Evolutionary conservation across 2,113 vertebrate species (phyloP), one percentile per base, ranked within the genome.

Genomic region (Eretmochelys imbricata): DNA sequence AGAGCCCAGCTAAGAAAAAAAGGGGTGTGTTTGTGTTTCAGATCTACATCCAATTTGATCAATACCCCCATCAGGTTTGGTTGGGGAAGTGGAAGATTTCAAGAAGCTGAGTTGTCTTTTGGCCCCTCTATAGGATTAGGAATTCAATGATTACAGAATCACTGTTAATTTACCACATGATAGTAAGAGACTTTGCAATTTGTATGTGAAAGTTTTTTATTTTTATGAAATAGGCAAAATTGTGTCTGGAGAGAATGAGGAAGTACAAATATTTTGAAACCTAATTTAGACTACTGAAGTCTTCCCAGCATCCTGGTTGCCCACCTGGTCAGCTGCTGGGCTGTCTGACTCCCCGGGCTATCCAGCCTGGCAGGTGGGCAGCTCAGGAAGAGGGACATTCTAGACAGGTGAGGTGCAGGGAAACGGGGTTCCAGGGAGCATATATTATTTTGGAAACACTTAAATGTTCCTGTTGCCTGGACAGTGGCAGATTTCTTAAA

Each of bases 351-450:
- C 6, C 81, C 83, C 53, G 69, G 38, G 65, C 53, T 54, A 65
- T 53, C 57, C 38, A 78, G 55, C 8, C 7, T 8, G 25, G 38
- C 31, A 69, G 82, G 81, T 48, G 20, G 10, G 3, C 19, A 80
- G 51, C 51, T 3, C 4, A 0, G 0, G 42, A 84, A n/a, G 6
- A 69, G 65, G 35, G 17, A 69, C 35, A 69, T 69, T 69, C 31
- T 1, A 2, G 38, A 69, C 35, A 19, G 8, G 35, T 42, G 11
- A n/a, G n/a, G 2, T 76, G 42, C 38, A 76, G 42, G 38, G 12
- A 38, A 27, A 22, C 12, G 38, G 19, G 19, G 19, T 38, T 72
- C 4, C 19, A 72, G 17, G 35, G n/a, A 72, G 6, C 24, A 75
- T 76, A 35, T 76, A 46, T 76, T 76, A 46, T 46, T 76, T 46